Evolutionary conservation across 2,888 invertebrate genomes (phyloP).

Genomic region (Aphrophora alni): DNA sequence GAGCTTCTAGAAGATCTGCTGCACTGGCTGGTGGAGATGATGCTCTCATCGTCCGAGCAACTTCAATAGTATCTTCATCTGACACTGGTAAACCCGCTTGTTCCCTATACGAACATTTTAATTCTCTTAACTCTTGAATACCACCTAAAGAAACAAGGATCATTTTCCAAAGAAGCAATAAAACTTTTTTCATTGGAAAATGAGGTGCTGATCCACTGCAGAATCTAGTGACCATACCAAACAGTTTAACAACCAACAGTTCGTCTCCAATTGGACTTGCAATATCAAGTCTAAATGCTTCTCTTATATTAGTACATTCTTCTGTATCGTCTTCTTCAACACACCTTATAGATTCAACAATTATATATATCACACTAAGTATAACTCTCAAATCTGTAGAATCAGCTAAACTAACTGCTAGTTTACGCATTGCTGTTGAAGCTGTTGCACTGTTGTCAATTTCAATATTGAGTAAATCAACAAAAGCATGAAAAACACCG

Average conservation of each 20-base stretch:
- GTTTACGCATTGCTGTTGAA: conserved; percentile 74
- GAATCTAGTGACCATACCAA: conserved; percentile 96
- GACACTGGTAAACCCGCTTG: conserved; percentile 69
- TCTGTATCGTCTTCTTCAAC: conserved; percentile 55
- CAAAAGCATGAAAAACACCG: conserved; percentile 89
- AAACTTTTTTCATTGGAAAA: conserved; percentile 98
- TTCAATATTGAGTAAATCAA: conserved; percentile 93
- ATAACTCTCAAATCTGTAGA: conserved; percentile 92
- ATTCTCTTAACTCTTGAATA: conserved; percentile 78
- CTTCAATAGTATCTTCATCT: conserved; percentile 92
- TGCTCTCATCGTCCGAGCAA: conserved; percentile 92
- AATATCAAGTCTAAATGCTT: conserved; percentile 67
- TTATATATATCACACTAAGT: conserved; percentile 90
- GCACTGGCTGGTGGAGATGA: conserved; percentile 95
- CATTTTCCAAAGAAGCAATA: conserved; percentile 94
- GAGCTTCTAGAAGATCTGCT: conserved; percentile 85
- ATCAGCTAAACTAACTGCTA: conserved; percentile 85
- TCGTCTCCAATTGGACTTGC: conserved; percentile 72
- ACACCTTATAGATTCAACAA: conserved; percentile 91
- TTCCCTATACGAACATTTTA: conserved; percentile 64
- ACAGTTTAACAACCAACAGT: conserved; percentile 82
- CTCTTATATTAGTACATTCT: conserved; percentile 63
- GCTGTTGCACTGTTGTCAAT: conserved; percentile 80
- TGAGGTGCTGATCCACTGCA: conserved; percentile 96
- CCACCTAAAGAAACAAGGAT: conserved; percentile 92